phyloP scores from a whole-genome alignment of 2,797 vertebrate species.

The Peromyscus eremicus region DNA sequence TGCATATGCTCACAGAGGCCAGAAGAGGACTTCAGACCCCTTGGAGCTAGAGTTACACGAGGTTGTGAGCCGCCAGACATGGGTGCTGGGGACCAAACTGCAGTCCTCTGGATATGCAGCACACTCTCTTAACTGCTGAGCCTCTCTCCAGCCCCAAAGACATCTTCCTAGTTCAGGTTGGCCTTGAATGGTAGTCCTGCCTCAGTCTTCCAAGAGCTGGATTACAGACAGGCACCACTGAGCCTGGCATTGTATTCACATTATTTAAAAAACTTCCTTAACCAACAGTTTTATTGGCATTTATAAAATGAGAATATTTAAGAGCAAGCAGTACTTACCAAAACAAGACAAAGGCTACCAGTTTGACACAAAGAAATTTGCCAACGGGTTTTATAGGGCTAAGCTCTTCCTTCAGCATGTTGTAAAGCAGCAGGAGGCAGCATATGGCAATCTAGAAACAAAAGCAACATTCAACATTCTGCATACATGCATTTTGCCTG shows the following conservation, averaged over 20 bases:
- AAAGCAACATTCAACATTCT: not conserved
- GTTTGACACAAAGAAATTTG: too few species aligned
- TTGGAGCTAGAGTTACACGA: not conserved
- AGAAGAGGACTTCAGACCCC: not conserved
- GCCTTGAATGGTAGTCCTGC: too few species aligned
- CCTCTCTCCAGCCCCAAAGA: not conserved
- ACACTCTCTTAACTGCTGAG: not conserved
- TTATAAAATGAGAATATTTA: constrained; percentile 61
- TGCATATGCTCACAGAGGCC: not conserved
- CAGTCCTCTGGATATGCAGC: not conserved
- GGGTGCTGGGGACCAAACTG: not conserved
- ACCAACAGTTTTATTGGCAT: not conserved
- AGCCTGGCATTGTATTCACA: not conserved
- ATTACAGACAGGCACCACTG: not conserved
- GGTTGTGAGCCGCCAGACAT: not conserved
- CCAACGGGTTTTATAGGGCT: too few species aligned
- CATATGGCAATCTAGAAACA: constrained; percentile 97
- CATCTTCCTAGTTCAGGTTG: not conserved
- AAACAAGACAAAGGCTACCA: constrained; percentile 99
- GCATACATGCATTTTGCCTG: too few species aligned
- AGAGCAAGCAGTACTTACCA: constrained; percentile 91
- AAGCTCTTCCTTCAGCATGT: too few species aligned
- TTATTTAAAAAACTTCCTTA: not conserved
- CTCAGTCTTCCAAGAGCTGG: not conserved
- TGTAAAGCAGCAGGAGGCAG: too few species aligned